phyloP scores from a whole-genome alignment of 2,113 vertebrate genomes.

The Alectura lathami region DNA sequence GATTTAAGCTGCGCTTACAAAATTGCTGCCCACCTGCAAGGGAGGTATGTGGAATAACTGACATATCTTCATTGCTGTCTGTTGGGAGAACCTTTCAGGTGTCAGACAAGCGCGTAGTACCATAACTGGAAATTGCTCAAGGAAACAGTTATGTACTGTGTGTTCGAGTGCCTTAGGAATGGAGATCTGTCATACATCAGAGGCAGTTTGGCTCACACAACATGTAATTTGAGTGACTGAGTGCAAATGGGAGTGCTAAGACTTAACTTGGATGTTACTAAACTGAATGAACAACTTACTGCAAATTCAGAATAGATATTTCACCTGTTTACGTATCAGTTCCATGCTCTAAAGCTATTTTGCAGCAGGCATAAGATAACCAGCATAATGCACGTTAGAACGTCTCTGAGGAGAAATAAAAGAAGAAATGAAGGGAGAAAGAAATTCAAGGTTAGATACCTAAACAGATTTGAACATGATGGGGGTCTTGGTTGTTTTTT shows the following conservation, averaged over 20 bases:
- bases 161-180: neutral
- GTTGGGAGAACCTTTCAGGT: neutral
- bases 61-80: neutral
- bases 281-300: neutral
- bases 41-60: neutral
- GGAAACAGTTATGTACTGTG: neutral
- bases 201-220: neutral
- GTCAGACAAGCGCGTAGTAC: neutral
- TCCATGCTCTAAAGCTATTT: neutral
- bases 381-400: neutral
- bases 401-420: neutral
- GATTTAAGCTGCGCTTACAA: neutral
- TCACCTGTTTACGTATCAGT: neutral
- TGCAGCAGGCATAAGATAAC: neutral
- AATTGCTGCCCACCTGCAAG: neutral
- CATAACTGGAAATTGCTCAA: neutral
- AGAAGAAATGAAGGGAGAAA: neutral
- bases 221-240: neutral
- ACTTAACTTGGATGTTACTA: neutral
- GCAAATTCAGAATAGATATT: neutral
- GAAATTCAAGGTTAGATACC: neutral
- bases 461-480: neutral
- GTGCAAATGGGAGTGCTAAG: neutral
- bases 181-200: neutral
- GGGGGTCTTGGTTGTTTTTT: neutral